phyloP scores from a whole-genome alignment of 1,140 invertebrate species.

The Stratiolaelaps scimitus region DNA sequence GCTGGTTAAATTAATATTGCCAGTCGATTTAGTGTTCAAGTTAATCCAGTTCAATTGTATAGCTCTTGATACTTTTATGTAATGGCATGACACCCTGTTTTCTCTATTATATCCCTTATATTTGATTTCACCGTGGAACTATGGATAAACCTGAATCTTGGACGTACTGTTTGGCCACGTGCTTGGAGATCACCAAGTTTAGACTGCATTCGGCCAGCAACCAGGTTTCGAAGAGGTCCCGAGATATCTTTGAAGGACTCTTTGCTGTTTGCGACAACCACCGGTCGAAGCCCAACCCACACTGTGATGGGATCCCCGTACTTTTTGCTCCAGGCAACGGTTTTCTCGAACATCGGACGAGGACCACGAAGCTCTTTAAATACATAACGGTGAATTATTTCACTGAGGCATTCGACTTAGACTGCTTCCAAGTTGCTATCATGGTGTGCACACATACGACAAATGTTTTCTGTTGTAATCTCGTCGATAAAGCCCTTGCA shows the following conservation, averaged over 20 bases:
- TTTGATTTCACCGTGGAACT: background rate
- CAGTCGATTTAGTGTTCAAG: background rate
- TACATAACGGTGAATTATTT: background rate
- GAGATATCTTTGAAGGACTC: constrained; percentile 1
- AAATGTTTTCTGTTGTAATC: no score
- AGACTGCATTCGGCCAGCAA: background rate
- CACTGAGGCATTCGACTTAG: no score
- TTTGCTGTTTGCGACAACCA: background rate
- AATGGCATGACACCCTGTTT: background rate
- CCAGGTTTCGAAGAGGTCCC: background rate
- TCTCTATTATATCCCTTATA: background rate
- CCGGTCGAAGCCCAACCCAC: background rate
- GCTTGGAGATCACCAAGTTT: background rate
- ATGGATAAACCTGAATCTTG: no score
- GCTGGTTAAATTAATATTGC: background rate
- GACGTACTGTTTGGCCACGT: background rate
- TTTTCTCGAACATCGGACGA: background rate
- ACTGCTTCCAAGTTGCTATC: no score
- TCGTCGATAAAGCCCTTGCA: no score
- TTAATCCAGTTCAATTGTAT: background rate
- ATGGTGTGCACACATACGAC: no score
- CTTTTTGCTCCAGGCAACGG: background rate
- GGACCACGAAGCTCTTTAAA: background rate
- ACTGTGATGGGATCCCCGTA: constrained; percentile 11
- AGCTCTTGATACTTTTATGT: background rate